Base-by-base conservation (phyloP, 2,888 invertebrate genomes). In the Sipha maydis region DNA sequence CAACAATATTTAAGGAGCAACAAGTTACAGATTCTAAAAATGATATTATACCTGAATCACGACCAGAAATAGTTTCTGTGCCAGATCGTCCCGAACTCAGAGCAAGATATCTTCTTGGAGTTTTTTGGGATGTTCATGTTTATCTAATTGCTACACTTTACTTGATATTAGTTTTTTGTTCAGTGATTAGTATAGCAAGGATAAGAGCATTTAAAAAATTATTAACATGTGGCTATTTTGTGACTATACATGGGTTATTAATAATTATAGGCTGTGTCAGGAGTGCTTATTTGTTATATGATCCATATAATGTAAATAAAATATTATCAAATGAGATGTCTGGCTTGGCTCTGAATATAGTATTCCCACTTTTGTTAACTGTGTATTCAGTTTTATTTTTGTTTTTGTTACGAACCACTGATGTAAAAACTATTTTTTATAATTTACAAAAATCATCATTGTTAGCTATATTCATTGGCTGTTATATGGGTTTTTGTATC, bases 101-200 rank as follows among this genome's bases (percentile, higher is more conserved):
- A 75, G 90, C 90, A 41, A 90, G 91, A 28, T 90, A 91, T 83
- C 90, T 91, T 75, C 96, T 96, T 95, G 94, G 95, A 0, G 95
- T 96, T 90, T 97, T 97, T 2, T 98, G 97, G 98, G 96, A 97
- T 91, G 94, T 97, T 17, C 98, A 98, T 91, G 95, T 98, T 9
- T 98, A 98, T 92, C 92, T 96, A 73, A 96, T 96, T 0, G 97
- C 97, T 1, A 95, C 96, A 28, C 94, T 97, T 91, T 98, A 97
- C 91, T 95, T 96, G 0, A 93, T 97, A 21, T 92, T 98, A 91
- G 96, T 97, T 0, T 94, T 97, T 0, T 97, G 96, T 91, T 97
- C 97, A 38, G 95, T 97, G 89, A 95, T 96, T 91, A 97, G 97
- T 92, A 94, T 98, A 90, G 94, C 97, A 78, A 95, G 97, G 85